These are phyloP conservation scores for Myotis yumanensis DNA, from an alignment of 2,113 vertebrate species.

Conservation along the genomic window DNA sequence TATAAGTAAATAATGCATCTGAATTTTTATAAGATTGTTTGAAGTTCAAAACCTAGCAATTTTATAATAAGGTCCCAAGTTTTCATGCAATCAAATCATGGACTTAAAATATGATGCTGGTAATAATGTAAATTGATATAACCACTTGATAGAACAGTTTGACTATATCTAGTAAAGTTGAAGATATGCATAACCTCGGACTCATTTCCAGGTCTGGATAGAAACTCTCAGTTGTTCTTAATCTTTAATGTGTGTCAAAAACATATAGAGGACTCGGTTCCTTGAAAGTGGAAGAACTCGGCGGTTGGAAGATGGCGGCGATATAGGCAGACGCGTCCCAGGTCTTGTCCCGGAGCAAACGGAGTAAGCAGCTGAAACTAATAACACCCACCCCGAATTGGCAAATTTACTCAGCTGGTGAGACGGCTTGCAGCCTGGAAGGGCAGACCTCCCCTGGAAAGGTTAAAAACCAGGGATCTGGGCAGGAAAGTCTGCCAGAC, in stretches of 20 bases:
- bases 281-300: no score
- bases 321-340: no score
- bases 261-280: no score
- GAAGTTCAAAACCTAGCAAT: slow-evolving; percentile 23
- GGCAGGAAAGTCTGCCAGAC: no score
- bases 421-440: no score
- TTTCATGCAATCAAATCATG: neutral
- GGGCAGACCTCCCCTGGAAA: no score
- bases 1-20: slow-evolving; percentile 39
- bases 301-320: no score
- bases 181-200: neutral
- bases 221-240: neutral
- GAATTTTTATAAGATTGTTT: slow-evolving; percentile 34
- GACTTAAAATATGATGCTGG: neutral
- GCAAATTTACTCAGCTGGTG: no score
- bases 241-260: neutral
- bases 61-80: neutral
- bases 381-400: no score
- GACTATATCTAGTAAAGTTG: neutral
- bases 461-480: no score
- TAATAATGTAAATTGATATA: neutral
- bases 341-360: no score
- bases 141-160: neutral
- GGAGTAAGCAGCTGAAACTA: no score
- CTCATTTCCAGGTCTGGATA: neutral